Conservation (phyloP, 2,797 vertebrate genomes). For the Gymnothorax javanicus region DNA sequence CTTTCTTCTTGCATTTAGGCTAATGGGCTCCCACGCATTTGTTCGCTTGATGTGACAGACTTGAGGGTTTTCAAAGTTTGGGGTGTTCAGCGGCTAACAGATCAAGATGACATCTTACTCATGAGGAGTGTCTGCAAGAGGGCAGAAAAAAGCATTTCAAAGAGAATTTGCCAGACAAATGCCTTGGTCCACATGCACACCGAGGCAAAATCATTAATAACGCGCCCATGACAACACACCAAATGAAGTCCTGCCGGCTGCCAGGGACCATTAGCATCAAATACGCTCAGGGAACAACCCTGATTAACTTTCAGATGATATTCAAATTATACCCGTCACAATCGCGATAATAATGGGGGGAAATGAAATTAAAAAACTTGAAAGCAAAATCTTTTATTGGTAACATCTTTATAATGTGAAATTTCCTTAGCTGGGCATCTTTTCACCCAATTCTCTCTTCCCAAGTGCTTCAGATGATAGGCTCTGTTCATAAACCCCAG, state of each 20-base stretch:
- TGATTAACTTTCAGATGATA: not conserved
- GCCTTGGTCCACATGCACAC: not conserved
- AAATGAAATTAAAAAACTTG: not conserved
- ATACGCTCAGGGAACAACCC: not conserved
- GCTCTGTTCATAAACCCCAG: not conserved
- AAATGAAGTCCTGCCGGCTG: constrained; percentile 7
- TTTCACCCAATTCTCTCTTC: not conserved
- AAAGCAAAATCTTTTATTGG: not conserved
- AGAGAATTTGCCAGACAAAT: not conserved
- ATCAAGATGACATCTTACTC: not conserved
- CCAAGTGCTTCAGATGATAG: not conserved
- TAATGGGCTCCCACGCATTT: not conserved
- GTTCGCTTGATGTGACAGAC: not conserved
- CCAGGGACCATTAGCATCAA: constrained; percentile 15
- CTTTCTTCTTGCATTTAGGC: too few relatives aligned
- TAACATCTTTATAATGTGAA: not conserved
- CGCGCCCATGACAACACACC: not conserved
- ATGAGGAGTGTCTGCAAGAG: not conserved
- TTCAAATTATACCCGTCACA: not conserved
- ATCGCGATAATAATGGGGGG: not conserved
- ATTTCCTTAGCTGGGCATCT: not conserved
- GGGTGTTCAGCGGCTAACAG: not conserved
- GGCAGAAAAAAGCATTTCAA: not conserved
- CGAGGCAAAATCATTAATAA: not conserved
- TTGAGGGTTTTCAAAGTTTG: not conserved